Evolutionary conservation across 2,113 vertebrate genomes (phyloP).

Genomic region (Chionodraco myersi): DNA sequence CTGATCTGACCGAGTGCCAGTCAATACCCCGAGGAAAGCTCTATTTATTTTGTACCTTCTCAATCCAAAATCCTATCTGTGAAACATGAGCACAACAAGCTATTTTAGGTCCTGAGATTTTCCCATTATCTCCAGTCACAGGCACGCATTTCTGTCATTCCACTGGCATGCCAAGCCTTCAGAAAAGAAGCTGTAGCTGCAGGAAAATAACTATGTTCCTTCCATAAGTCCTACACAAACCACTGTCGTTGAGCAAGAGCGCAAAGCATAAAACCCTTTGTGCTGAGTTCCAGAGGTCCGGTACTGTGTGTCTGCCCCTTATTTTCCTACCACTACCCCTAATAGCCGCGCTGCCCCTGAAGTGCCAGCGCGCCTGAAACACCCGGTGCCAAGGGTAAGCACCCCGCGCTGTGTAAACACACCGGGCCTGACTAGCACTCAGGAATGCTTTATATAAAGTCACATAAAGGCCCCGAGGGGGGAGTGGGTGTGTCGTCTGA

Average conservation of each 20-base stretch:
- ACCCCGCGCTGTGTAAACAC: conserved; percentile 84
- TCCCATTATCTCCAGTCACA: conserved; percentile 22
- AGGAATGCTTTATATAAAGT: conserved; percentile 86
- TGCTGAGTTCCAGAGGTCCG: conserved; percentile 81
- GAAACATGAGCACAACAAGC: conserved; percentile 41
- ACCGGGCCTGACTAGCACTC: conserved; percentile 82
- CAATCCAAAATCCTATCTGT: conserved; percentile 35
- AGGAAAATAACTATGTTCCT: conserved; percentile 40
- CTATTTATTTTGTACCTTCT: conserved; percentile 83
- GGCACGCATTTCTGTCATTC: conserved; percentile 9
- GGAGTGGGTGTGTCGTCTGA: conserved; percentile 80
- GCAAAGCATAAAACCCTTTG: conserved; percentile 72
- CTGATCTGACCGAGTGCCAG: conserved; percentile 73
- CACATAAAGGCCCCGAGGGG: conserved; percentile 80
- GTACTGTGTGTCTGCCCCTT: conserved; percentile 77
- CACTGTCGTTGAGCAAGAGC: conserved; percentile 62
- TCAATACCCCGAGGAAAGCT: conserved; percentile 80
- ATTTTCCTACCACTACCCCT: conserved; percentile 67
- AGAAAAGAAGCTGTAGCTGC: conserved; percentile 32
- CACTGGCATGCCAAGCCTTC: conserved; percentile 53
- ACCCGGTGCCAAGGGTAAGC: conserved; percentile 79
- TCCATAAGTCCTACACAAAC: conserved; percentile 54
- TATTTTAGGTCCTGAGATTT: conserved; percentile 41
- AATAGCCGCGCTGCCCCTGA: conserved; percentile 83
- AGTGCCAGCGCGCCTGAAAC: conserved; percentile 58